These are phyloP conservation scores for Xestia rhomboidea DNA, from an alignment of 2,888 invertebrate species.

Conservation along the genomic window DNA sequence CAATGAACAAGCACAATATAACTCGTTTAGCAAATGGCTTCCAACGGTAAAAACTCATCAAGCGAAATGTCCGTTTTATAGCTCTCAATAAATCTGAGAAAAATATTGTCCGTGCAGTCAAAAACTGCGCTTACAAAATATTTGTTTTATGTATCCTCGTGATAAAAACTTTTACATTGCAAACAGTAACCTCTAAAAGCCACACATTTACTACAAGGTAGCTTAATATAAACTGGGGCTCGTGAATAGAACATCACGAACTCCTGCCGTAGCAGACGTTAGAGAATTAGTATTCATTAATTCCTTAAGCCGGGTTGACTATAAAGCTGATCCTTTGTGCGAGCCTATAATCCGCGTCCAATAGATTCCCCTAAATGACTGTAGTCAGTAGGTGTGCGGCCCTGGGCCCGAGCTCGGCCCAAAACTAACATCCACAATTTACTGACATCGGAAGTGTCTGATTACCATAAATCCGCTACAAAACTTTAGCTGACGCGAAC, in stretches of 20 bases:
- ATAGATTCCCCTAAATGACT: slow-evolving; percentile 59
- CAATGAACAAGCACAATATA: slow-evolving; percentile 24
- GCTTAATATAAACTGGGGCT: slow-evolving; percentile 28
- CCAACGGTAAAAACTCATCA: slow-evolving; percentile 47
- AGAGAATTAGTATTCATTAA: slow-evolving; percentile 72
- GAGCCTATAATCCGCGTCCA: slow-evolving; percentile 63
- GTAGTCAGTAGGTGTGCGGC: slow-evolving; percentile 41
- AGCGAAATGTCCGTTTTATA: slow-evolving; percentile 48
- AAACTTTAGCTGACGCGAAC: slow-evolving; percentile 67
- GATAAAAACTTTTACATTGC: slow-evolving; percentile 29
- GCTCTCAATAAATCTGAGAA: slow-evolving; percentile 49
- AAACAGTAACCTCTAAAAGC: background rate
- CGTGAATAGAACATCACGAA: slow-evolving; percentile 50
- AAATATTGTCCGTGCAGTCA: slow-evolving; percentile 37
- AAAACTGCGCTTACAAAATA: slow-evolving; percentile 34
- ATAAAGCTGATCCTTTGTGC: slow-evolving; percentile 69
- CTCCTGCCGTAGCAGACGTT: slow-evolving; percentile 36
- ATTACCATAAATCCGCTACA: slow-evolving; percentile 72
- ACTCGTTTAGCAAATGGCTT: slow-evolving; percentile 30
- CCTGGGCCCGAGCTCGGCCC: slow-evolving; percentile 41
- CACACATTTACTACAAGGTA: slow-evolving; percentile 23
- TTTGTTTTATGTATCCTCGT: slow-evolving; percentile 27
- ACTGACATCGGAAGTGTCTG: slow-evolving; percentile 65
- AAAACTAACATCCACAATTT: slow-evolving; percentile 62
- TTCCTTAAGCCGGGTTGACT: slow-evolving; percentile 69